A percentile compares a stretch with the other conserved stretches of the same genome.
Evolutionary conservation across 1,140 invertebrate genomes (phyloP).

Genomic region (Macrotrachela quadricornifera): DNA sequence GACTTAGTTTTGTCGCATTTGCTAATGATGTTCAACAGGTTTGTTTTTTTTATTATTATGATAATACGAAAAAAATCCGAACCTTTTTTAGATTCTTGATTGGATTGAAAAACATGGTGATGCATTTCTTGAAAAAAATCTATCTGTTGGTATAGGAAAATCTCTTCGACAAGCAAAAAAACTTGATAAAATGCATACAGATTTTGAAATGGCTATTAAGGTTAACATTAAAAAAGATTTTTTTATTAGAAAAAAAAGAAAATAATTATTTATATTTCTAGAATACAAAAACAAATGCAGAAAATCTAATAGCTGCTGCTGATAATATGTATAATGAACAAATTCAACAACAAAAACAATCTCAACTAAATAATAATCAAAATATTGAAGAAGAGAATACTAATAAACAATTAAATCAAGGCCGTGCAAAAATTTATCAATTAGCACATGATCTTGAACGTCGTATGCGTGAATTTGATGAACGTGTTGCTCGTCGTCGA

Average conservation of each 20-base stretch:
- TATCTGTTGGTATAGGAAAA: constrained; percentile 54
- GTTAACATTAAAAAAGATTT: no score
- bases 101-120: constrained; percentile 96
- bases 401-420: neutral
- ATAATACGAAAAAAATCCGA: constrained; percentile 48
- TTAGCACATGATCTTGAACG: constrained; percentile 68
- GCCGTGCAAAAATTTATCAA: neutral
- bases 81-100: constrained; percentile 53
- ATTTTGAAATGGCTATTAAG: constrained; percentile 82
- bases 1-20: neutral
- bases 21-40: neutral
- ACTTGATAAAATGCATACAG: constrained; percentile 70
- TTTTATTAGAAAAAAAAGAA: no score
- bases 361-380: no score
- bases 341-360: constrained; percentile 57
- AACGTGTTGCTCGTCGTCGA: constrained; percentile 43
- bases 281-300: constrained; percentile 94
- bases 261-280: no score
- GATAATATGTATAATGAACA: constrained; percentile 87
- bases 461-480: constrained; percentile 64
- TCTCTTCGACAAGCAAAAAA: constrained; percentile 75
- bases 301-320: constrained; percentile 77
- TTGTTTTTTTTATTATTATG: neutral
- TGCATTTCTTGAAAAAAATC: constrained; percentile 85
- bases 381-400: constrained; percentile 36